Percentiles rank a stretch among this genome's conserved stretches.
These are phyloP conservation scores for Gadopsis marmoratus DNA, from an alignment of 2,797 vertebrate species.

Conservation along the genomic window DNA sequence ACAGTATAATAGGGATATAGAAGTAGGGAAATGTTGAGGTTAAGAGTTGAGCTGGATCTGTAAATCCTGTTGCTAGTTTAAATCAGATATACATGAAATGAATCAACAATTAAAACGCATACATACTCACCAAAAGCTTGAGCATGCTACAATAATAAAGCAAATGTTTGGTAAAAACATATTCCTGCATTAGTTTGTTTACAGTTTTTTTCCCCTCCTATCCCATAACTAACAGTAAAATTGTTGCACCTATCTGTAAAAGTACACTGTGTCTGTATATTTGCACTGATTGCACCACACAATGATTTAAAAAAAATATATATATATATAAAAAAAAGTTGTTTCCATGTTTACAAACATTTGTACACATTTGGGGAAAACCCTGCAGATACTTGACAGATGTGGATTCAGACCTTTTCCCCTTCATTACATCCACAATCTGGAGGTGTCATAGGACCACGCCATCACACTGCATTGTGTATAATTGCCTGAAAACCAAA, in stretches of 20 bases:
- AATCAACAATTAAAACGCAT: not conserved
- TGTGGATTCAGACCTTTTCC: slow-evolving; percentile 48
- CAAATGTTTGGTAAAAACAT: not conserved
- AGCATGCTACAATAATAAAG: not conserved
- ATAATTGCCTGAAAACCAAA: slow-evolving; percentile 79
- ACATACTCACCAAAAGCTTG: not conserved
- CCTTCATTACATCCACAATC: slow-evolving; percentile 66
- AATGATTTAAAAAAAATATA: not conserved
- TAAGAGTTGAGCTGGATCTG: not conserved
- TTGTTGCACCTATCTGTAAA: not conserved
- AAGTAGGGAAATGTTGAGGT: not conserved
- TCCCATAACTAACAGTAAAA: not conserved
- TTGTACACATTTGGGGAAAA: slow-evolving; percentile 16
- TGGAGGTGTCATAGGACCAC: slow-evolving; percentile 59
- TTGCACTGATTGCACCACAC: not conserved
- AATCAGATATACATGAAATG: not conserved
- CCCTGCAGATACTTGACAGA: slow-evolving; percentile 45
- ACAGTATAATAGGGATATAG: not conserved
- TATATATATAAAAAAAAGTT: not conserved
- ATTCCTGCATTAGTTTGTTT: not conserved
- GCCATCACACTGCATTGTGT: slow-evolving; percentile 64
- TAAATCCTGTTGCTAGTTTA: not conserved
- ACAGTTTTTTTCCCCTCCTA: not conserved
- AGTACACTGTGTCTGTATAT: not conserved
- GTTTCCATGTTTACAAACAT: slow-evolving; percentile 27